Evolutionary conservation across 2,888 invertebrate species (phyloP), one percentile per base, ranked within the genome.

Genomic region (Nowickia ferox): DNA sequence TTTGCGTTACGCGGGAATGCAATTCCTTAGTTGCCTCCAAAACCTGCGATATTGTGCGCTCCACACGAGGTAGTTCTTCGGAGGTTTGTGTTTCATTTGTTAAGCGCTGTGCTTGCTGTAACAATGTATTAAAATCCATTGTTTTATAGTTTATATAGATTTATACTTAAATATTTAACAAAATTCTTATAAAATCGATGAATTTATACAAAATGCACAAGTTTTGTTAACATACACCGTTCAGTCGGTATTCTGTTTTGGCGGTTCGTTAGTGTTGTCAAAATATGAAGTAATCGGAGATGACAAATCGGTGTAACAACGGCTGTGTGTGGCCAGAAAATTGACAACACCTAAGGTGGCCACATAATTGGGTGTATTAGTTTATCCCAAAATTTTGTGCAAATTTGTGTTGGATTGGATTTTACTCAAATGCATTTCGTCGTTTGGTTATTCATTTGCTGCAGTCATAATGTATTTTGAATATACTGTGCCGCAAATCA

Each of bases 61-160:
- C 97, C 4, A 98, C 97, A 91, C 96, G 95, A 10, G 96, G 96
- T 80, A 96, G 92, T 89, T 98, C 98, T 88, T 96, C 96, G 89
- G 96, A 96, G 87, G 96, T 96, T 93, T 97, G 97, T 17, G 98
- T 96, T 91, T 97, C 97, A 86, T 97, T 96, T 0, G 97, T 96
- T 84, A 99, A 94, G 92, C 97, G 97, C 91, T 98, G 98, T 11
- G 98, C 98, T 93, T 97, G 96, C 92, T 97, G 96, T 78, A 98
- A 94, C 89, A 99, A 94, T 90, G 97, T 96, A 88, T 96, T 96
- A 90, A 98, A 97, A 92, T 97, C 97, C 93, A 94, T 94, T 30
- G 6, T 61, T 46, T n/a, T 11, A 4, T 0, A 8, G 15, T 76
- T 1, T 0, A 13, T 4, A 15, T 15, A 8, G 15, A 17, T 46